These are phyloP conservation scores for Capreolus pygargus DNA, from an alignment of 2,113 vertebrate species.

Conservation along the genomic window DNA sequence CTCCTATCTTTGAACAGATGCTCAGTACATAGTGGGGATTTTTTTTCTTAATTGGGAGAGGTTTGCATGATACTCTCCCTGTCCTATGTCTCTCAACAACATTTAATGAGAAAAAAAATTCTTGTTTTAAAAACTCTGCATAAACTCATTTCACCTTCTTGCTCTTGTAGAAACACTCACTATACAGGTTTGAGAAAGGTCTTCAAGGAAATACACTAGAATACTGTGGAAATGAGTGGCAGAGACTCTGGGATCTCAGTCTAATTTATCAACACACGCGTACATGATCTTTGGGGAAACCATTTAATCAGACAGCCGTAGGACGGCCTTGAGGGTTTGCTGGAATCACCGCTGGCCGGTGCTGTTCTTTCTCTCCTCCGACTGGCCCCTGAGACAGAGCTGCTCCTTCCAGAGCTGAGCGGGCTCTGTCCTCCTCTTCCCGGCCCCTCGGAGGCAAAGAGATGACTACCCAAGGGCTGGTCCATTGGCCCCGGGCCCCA, in stretches of 20 bases:
- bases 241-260: not conserved
- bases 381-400: not conserved
- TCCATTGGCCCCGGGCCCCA: fast-evolving
- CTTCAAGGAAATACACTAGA: not conserved
- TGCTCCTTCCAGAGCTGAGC: not conserved
- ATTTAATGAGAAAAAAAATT: not conserved
- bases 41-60: not conserved
- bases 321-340: not conserved
- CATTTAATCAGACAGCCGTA: not conserved
- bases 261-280: not conserved
- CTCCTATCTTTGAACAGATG: not conserved
- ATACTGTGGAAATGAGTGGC: not conserved
- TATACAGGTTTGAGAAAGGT: not conserved
- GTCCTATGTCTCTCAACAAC: not conserved
- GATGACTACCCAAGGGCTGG: not conserved
- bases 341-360: not conserved
- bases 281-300: not conserved
- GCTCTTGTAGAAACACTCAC: not conserved
- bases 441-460: not conserved
- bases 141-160: not conserved
- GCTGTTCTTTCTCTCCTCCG: not conserved
- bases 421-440: not conserved
- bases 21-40: not conserved
- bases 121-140: not conserved
- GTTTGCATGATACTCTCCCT: not conserved